Evolutionary conservation across 1,140 invertebrate species (phyloP).

Genomic region (Thaumetopoea pityocampa): DNA sequence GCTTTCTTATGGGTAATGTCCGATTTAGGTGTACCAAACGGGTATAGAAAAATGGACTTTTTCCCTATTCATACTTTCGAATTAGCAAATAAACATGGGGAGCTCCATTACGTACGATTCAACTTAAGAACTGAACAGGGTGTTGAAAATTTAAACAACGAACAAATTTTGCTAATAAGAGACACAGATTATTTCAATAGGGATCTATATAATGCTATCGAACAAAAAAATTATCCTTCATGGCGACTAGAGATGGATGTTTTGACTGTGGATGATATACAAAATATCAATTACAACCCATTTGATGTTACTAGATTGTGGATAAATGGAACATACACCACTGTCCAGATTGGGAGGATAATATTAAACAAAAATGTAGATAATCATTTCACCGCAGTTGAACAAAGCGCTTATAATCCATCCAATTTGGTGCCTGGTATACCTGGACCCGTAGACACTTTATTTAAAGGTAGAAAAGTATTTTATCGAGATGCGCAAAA

Average conservation of each 20-base stretch:
- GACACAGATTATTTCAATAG: conserved; percentile 40
- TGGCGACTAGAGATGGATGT: conserved; percentile 81
- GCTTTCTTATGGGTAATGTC: conserved; percentile 88
- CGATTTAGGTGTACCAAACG: conserved; percentile 92
- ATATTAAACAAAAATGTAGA: conserved; percentile 87
- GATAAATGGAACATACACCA: conserved; percentile 87
- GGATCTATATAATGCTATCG: conserved; percentile 47
- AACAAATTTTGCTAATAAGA: conserved; percentile 24
- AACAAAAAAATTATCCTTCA: conserved; percentile 78
- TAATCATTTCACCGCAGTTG: conserved; percentile 90
- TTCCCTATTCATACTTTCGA: conserved; percentile 83
- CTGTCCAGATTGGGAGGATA: conserved; percentile 89
- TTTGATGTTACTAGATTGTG: conserved; percentile 85
- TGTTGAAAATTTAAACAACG: conserved; percentile 76
- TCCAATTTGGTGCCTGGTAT: conserved; percentile 91
- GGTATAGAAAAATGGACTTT: conserved; percentile 82
- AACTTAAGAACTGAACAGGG: conserved; percentile 83
- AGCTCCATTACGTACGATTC: conserved; percentile 83
- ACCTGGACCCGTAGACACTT: conserved; percentile 87
- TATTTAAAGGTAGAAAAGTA: conserved; percentile 90
- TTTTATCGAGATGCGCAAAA: conserved; percentile 91
- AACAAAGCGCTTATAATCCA: conserved; percentile 91
- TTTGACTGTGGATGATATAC: conserved; percentile 70
- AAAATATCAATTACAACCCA: conserved; percentile 75
- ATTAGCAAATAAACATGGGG: conserved; percentile 78